These are phyloP conservation scores for Ephialtes manifestator DNA, from an alignment of 2,888 invertebrate species.

Conservation along the genomic window DNA sequence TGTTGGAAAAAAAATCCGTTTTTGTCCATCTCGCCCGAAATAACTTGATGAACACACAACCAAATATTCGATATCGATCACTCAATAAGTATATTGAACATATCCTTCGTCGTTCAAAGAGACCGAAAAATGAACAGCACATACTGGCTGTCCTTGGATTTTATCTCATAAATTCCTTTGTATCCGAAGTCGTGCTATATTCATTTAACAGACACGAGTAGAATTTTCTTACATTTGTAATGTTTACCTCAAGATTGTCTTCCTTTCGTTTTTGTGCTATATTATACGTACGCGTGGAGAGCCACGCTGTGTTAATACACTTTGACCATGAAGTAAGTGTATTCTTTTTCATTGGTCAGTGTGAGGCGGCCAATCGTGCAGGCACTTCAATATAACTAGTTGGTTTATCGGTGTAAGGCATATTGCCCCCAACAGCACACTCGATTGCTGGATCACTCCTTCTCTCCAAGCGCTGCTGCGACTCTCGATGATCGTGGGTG, in stretches of 20 bases:
- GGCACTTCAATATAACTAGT: constrained; percentile 15
- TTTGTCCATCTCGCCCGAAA: background rate
- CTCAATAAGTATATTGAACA: background rate
- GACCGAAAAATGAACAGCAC: background rate
- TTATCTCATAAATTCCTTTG: constrained; percentile 19
- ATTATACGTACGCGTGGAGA: background rate
- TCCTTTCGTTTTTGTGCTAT: background rate
- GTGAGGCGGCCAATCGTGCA: constrained; percentile 33
- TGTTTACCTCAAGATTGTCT: background rate
- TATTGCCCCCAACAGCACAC: constrained; percentile 51
- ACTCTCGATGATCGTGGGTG: constrained; percentile 79
- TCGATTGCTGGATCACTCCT: constrained; percentile 64
- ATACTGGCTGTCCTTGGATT: constrained; percentile 40
- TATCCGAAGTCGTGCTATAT: background rate
- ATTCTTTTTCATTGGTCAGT: constrained; percentile 27
- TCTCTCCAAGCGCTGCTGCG: constrained; percentile 42
- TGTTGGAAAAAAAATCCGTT: background rate
- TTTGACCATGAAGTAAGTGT: constrained; percentile 34
- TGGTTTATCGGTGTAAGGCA: constrained; percentile 52
- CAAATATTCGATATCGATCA: background rate
- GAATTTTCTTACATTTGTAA: background rate
- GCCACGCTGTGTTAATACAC: constrained; percentile 7
- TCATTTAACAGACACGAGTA: background rate
- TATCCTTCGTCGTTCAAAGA: background rate
- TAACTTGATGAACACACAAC: background rate